These are phyloP conservation scores for Ectemnius lituratus DNA, from an alignment of 2,888 invertebrate genomes.

Conservation along the genomic window DNA sequence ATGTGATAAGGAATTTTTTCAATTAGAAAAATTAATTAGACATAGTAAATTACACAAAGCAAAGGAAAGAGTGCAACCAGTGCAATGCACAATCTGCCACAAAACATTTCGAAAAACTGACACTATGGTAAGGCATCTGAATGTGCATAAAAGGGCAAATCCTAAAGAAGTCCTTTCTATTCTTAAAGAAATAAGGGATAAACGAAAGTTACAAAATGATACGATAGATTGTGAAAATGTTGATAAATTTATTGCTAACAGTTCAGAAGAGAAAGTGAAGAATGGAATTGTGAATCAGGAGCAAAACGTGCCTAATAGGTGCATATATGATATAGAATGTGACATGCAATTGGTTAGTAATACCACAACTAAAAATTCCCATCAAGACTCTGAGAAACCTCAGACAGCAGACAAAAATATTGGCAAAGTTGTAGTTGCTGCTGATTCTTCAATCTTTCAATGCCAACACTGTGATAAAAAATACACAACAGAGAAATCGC, in stretches of 20 bases:
- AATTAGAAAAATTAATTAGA: constrained; percentile 53
- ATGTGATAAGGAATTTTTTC: constrained; percentile 61
- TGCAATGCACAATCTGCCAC: constrained; percentile 67
- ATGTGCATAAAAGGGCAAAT: constrained; percentile 68
- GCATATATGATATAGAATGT: too few relatives aligned
- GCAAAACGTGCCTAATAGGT: neutral
- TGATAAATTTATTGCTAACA: neutral
- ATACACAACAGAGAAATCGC: constrained; percentile 50
- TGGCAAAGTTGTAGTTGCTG: neutral
- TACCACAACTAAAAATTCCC: neutral
- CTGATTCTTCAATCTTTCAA: constrained; percentile 19
- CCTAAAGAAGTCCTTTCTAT: constrained; percentile 69
- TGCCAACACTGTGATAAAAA: constrained; percentile 57
- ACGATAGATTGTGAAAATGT: constrained; percentile 11
- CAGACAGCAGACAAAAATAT: neutral
- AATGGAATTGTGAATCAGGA: constrained; percentile 6
- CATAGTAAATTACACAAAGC: constrained; percentile 56
- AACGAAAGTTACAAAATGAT: constrained; percentile 56
- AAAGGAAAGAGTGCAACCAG: constrained; percentile 57
- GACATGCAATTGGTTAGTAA: neutral
- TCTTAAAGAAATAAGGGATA: constrained; percentile 68
- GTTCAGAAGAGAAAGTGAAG: constrained; percentile 9
- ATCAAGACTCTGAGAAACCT: neutral
- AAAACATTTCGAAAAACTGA: constrained; percentile 68
- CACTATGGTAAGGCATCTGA: constrained; percentile 71